Evolutionary conservation across 2,797 vertebrate species (phyloP), one percentile per base, ranked within the genome.

Genomic region (Acanthornis magna): DNA sequence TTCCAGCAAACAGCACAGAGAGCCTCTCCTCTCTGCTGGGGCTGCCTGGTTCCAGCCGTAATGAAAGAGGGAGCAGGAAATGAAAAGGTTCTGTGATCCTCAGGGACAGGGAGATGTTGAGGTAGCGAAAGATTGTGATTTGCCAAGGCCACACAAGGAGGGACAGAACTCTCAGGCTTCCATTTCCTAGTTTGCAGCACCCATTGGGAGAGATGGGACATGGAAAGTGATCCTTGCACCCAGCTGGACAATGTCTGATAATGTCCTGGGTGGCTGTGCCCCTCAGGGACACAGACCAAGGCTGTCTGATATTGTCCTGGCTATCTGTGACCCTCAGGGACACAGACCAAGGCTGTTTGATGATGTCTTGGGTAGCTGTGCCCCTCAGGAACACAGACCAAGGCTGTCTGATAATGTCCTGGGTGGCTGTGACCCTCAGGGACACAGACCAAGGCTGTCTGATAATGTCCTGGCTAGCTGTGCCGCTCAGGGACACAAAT

Each of bases 91-190:
- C 65, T 36, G 8, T 54, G 9, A 6, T n/a, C 67, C 48, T 61
- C 42, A 48, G 36, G 15, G 38, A 23, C 26, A 26, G 36, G 22
- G 19, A 71, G n/a, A 76, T 68, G 54, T 1, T n/a, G 58, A 78
- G 62, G 73, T 12, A 60, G 47, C 1, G 12, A 68, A 84, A 0
- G 1, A 50, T 1, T 48, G 20, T 27, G 60, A 50, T 42, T 74
- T 50, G 21, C 40, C 34, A 63, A 60, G 76, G 47, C 50, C 78
- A 68, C 61, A 47, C 25, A 70, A 40, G 40, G 58, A 62, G 27
- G 2, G 7, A 77, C 2, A 29, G 45, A 55, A 48, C 15, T 36
- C 29, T 83, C 12, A 27, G 61, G 48, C 10, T 92, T 20, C 19
- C 53, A 1, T 40, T 61, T 77, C 30, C 26, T 7, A 15, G 15